These are phyloP conservation scores for Thunnus maccoyii DNA, from an alignment of 2,113 vertebrate genomes.

Conservation along the genomic window DNA sequence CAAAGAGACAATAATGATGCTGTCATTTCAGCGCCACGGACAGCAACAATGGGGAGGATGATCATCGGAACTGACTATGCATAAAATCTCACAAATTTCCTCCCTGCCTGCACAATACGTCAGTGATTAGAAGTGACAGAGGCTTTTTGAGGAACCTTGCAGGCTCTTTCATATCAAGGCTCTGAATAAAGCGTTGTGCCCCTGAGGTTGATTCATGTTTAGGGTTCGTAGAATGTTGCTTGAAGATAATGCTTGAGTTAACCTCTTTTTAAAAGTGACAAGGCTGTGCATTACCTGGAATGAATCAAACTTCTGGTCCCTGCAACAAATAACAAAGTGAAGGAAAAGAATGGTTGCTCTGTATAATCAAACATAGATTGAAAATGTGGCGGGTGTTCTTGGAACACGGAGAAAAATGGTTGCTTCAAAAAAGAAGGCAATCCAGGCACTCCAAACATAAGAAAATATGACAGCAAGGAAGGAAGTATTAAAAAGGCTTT, in stretches of 20 bases:
- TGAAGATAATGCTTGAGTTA: constrained; percentile 43
- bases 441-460: too few relatives aligned
- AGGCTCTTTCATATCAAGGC: constrained; percentile 53
- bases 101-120: constrained; percentile 59
- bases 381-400: too few relatives aligned
- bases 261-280: constrained; percentile 45
- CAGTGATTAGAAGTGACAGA: constrained; percentile 77
- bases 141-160: constrained; percentile 55
- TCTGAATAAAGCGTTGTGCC: constrained; percentile 58
- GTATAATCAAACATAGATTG: too few relatives aligned
- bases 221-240: constrained; percentile 35
- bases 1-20: constrained; percentile 70
- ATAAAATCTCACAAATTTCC: constrained; percentile 78
- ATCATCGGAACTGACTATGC: constrained; percentile 80
- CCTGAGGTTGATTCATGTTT: constrained; percentile 57
- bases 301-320: background rate
- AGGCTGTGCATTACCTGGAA: background rate
- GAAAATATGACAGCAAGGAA: too few relatives aligned
- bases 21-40: constrained; percentile 71
- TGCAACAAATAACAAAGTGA: background rate
- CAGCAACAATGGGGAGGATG: constrained; percentile 62
- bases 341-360: too few relatives aligned
- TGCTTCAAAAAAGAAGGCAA: too few relatives aligned
- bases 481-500: too few relatives aligned
- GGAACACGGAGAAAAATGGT: too few relatives aligned